Percentiles rank a stretch among this genome's conserved stretches.
Evolutionary conservation across 2,888 invertebrate species (phyloP).

Genomic region (Drosophila histrio): DNA sequence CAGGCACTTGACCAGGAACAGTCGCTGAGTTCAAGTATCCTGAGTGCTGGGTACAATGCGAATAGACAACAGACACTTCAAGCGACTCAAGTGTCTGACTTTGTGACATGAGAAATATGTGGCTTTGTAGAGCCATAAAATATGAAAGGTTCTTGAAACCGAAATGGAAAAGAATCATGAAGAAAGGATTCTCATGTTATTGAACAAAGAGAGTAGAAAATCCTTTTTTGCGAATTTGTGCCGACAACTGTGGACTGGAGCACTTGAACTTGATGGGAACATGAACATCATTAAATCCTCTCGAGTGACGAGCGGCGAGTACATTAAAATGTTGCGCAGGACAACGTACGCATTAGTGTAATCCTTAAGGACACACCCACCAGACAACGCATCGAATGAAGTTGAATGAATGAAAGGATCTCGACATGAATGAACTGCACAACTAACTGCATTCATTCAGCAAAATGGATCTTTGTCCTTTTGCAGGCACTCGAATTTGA

Average conservation of each 20-base stretch:
- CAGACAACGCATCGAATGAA: conserved; percentile 11
- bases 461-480: conserved; percentile 31
- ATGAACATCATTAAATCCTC: conserved; percentile 81
- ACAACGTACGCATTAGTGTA: conserved; percentile 75
- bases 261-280: conserved; percentile 76
- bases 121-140: conserved; percentile 50
- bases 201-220: conserved; percentile 44
- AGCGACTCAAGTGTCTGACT: conserved; percentile 73
- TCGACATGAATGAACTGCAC: conserved; percentile 50
- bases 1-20: conserved; percentile 50
- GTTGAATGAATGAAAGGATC: conserved; percentile 23
- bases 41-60: conserved; percentile 41
- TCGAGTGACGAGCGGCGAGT: conserved; percentile 29
- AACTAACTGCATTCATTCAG: conserved; percentile 54
- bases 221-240: conserved; percentile 77
- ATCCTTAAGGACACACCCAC: conserved; percentile 73
- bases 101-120: conserved; percentile 56
- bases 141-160: conserved; percentile 66
- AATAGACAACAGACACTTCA: conserved; percentile 68
- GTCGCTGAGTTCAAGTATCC: conserved; percentile 30
- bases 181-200: conserved; percentile 66
- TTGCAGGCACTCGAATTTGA: conserved; percentile 27
- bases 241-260: conserved; percentile 47
- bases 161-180: not conserved
- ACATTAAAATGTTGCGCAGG: conserved; percentile 69